Evolutionary conservation across 2,888 invertebrate species (phyloP).

Genomic region (Drosophila parthenogenetica): DNA sequence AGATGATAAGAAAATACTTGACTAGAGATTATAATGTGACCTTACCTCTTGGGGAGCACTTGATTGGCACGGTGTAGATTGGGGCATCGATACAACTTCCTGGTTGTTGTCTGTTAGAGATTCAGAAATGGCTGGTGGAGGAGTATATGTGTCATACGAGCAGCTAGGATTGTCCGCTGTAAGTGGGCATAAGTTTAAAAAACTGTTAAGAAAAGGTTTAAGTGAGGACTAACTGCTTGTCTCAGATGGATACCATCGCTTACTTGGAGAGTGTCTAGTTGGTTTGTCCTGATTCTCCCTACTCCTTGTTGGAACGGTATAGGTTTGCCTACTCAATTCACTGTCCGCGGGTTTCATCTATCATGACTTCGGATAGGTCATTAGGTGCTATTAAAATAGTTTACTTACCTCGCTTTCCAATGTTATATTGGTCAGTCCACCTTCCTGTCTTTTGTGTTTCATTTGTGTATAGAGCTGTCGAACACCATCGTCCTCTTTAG

Average conservation of each 20-base stretch:
- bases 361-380: not conserved
- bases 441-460: slow-evolving; percentile 33
- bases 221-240: not conserved
- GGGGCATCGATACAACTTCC: not conserved
- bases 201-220: not conserved
- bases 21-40: not conserved
- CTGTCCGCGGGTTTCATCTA: slow-evolving; percentile 17
- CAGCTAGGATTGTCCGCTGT: slow-evolving; percentile 2
- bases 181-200: not conserved
- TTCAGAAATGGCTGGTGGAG: not conserved
- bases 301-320: not conserved
- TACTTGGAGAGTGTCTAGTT: slow-evolving; percentile 9
- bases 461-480: not conserved
- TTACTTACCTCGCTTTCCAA: slow-evolving; percentile 19
- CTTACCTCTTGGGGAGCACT: slow-evolving; percentile 22
- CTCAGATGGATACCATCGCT: not conserved
- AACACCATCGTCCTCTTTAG: slow-evolving; percentile 11
- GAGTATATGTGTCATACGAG: not conserved
- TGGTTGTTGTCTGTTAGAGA: not conserved
- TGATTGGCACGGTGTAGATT: not conserved
- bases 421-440: slow-evolving; percentile 11
- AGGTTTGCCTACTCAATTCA: slow-evolving; percentile 2
- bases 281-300: not conserved
- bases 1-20: not conserved
- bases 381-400: not conserved